A percentile compares a stretch with the other conserved stretches of the same genome.
Evolutionary conservation across 2,888 invertebrate genomes (phyloP).

Genomic region (Drosophila buzzatii): DNA sequence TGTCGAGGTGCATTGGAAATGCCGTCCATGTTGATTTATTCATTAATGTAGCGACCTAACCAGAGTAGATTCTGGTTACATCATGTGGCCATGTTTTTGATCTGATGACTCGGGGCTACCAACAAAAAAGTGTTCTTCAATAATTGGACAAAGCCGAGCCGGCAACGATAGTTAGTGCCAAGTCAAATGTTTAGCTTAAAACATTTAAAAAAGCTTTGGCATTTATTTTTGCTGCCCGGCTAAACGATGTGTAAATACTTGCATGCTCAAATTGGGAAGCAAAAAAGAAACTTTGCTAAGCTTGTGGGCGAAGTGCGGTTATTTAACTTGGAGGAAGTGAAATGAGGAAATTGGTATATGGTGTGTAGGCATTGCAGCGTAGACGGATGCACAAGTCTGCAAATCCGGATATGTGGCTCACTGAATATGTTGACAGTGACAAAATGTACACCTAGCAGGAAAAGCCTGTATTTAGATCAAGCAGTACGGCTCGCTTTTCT

Average conservation of each 20-base stretch:
- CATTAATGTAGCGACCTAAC: slow-evolving; percentile 58
- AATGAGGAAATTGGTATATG: slow-evolving; percentile 22
- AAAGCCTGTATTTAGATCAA: slow-evolving; percentile 25
- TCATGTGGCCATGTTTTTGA: slow-evolving; percentile 29
- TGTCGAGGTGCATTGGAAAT: slow-evolving; percentile 30
- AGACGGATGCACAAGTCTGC: slow-evolving; percentile 60
- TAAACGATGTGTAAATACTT: slow-evolving; percentile 35
- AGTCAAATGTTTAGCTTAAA: slow-evolving; percentile 50
- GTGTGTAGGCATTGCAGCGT: slow-evolving; percentile 29
- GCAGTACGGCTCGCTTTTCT: slow-evolving; percentile 9
- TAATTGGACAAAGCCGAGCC: slow-evolving; percentile 30
- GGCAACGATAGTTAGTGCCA: slow-evolving; percentile 33
- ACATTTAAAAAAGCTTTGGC: slow-evolving; percentile 45
- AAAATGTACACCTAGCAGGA: slow-evolving; percentile 49
- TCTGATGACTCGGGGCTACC: slow-evolving; percentile 24
- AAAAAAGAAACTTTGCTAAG: slow-evolving; percentile 23
- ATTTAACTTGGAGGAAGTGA: slow-evolving; percentile 13
- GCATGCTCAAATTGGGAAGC: slow-evolving; percentile 22
- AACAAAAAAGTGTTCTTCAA: slow-evolving; percentile 14
- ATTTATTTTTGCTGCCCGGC: slow-evolving; percentile 37
- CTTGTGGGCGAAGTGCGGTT: slow-evolving; percentile 8
- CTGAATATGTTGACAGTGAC: slow-evolving; percentile 67
- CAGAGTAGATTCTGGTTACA: slow-evolving; percentile 20
- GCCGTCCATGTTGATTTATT: slow-evolving; percentile 70
- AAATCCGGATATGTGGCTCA: slow-evolving; percentile 74